Percentiles rank a stretch among this genome's conserved stretches.
These are phyloP conservation scores for Nezara viridula DNA, from an alignment of 2,888 invertebrate species.

Conservation along the genomic window DNA sequence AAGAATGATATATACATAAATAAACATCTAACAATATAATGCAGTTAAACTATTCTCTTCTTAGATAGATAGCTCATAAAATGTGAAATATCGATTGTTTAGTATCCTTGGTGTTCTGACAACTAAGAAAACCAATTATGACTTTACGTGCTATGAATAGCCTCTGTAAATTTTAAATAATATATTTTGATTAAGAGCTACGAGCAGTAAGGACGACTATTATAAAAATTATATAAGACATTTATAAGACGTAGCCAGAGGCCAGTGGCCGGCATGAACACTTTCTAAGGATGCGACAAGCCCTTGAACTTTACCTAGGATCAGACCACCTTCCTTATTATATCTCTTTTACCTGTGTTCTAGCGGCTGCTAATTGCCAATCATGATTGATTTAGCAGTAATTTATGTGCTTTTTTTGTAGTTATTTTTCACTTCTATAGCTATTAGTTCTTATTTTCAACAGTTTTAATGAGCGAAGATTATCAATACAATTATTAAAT, in stretches of 20 bases:
- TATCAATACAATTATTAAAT: background rate
- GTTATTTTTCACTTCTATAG: background rate
- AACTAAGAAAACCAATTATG: too few species aligned
- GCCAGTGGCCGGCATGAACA: background rate
- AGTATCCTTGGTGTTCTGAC: too few species aligned
- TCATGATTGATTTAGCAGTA: background rate
- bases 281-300: constrained; percentile 15
- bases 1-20: too few species aligned
- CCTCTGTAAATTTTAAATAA: background rate
- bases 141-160: too few species aligned
- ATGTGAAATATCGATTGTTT: too few species aligned
- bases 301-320: constrained; percentile 15
- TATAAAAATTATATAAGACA: background rate
- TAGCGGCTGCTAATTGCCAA: background rate
- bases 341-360: background rate
- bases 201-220: background rate
- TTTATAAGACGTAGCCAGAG: background rate
- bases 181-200: background rate
- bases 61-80: too few species aligned
- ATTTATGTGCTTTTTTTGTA: background rate
- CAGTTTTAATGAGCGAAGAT: background rate
- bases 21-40: too few species aligned
- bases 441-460: background rate
- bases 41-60: too few species aligned
- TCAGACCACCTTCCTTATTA: background rate